A percentile compares a stretch with the other conserved stretches of the same genome.
phyloP scores from a whole-genome alignment of 2,113 vertebrate genomes.

The Ifrita kowaldi region DNA sequence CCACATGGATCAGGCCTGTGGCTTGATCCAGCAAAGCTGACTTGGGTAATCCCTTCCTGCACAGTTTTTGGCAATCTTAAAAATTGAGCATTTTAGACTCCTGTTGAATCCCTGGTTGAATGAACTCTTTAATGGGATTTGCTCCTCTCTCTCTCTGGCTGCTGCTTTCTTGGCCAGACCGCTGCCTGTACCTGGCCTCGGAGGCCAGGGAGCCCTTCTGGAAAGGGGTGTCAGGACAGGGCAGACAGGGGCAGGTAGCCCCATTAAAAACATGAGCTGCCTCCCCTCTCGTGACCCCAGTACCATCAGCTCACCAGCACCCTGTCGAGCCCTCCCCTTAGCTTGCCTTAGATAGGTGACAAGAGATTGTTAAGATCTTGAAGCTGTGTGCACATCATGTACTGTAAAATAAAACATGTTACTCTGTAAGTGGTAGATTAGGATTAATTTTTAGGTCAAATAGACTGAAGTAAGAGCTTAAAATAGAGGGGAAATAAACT shows the following conservation, averaged over 20 bases:
- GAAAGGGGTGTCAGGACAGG: background rate
- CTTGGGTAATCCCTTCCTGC: background rate
- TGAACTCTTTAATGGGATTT: background rate
- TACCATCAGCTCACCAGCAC: background rate
- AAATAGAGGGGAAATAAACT: background rate
- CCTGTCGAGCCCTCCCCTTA: background rate
- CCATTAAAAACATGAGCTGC: rapidly evolving
- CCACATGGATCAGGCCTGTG: background rate
- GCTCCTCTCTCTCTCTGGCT: background rate
- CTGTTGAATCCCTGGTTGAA: background rate
- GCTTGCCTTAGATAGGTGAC: background rate
- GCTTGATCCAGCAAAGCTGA: background rate
- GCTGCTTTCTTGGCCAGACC: background rate
- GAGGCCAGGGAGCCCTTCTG: background rate
- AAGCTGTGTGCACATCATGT: background rate
- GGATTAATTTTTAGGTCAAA: background rate
- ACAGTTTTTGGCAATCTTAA: background rate
- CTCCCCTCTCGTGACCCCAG: rapidly evolving
- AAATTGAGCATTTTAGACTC: background rate
- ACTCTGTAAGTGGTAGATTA: background rate
- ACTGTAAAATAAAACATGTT: background rate
- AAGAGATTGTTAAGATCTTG: background rate
- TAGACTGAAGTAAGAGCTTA: background rate
- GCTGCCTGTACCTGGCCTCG: background rate
- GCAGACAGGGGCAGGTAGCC: background rate